Evolutionary conservation across 2,113 vertebrate species (phyloP).

Genomic region (Mesitornis unicolor): DNA sequence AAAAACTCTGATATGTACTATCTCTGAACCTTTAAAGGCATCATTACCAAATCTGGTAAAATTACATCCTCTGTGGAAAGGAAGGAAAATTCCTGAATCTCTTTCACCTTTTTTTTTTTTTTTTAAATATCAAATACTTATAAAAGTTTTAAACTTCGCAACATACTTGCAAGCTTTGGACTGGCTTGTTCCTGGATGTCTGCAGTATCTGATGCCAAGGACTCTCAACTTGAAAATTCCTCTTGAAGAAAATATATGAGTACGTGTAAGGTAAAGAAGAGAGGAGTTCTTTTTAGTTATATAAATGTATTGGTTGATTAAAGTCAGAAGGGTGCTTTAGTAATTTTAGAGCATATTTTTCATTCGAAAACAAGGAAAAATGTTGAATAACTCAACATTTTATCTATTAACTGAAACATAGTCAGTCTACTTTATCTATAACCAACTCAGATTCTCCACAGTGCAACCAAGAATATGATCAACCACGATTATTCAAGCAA

Average conservation of each 20-base stretch:
- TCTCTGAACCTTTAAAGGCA: background rate
- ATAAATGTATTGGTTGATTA: background rate
- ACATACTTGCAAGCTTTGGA: background rate
- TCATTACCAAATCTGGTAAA: background rate
- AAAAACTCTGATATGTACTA: background rate
- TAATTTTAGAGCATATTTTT: background rate
- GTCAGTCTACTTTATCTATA: background rate
- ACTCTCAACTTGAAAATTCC: background rate
- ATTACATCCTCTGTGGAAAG: background rate
- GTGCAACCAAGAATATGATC: background rate
- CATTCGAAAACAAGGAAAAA: background rate
- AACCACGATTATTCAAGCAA: background rate
- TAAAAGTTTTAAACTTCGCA: background rate
- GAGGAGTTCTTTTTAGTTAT: background rate
- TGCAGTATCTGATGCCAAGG: background rate
- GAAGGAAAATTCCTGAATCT: background rate
- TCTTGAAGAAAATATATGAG: background rate
- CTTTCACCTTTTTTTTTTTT: background rate
- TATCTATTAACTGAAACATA: background rate
- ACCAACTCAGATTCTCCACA: background rate
- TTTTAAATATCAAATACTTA: background rate
- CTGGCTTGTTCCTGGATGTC: background rate
- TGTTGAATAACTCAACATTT: background rate
- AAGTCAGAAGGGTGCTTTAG: background rate
- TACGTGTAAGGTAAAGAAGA: background rate